Evolutionary conservation across 2,888 invertebrate genomes (phyloP).

Genomic region (Drosophila merina): DNA sequence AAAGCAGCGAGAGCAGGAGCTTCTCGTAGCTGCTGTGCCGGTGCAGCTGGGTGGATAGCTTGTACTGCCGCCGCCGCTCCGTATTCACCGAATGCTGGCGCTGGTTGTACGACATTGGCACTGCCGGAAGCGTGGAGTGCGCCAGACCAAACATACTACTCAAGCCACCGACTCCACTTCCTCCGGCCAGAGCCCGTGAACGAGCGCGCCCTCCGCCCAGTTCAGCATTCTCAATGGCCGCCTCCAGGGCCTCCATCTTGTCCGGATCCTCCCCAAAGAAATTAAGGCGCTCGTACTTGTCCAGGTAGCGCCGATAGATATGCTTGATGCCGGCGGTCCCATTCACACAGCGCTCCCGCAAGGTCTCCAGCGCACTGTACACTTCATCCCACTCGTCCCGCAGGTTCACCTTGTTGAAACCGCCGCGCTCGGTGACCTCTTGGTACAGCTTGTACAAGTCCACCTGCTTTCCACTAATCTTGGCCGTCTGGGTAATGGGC

Average conservation of each 20-base stretch:
- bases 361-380: constrained; percentile 89
- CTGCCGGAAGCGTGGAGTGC: constrained; percentile 78
- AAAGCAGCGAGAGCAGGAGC: constrained; percentile 94
- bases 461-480: constrained; percentile 94
- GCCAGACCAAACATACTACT: constrained; percentile 62
- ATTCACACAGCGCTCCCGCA: constrained; percentile 95
- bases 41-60: constrained; percentile 88
- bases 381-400: constrained; percentile 95
- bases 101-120: constrained; percentile 91
- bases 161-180: constrained; percentile 85
- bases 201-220: constrained; percentile 90
- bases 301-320: constrained; percentile 92
- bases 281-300: constrained; percentile 94
- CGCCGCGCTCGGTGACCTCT: constrained; percentile 95
- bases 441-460: constrained; percentile 96
- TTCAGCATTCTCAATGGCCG: constrained; percentile 85
- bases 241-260: constrained; percentile 87
- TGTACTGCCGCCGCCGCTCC: constrained; percentile 87
- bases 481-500: constrained; percentile 86
- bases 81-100: constrained; percentile 90
- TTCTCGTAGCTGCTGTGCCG: constrained; percentile 92
- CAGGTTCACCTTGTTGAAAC: constrained; percentile 97
- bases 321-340: constrained; percentile 93
- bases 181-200: constrained; percentile 80
- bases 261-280: constrained; percentile 96